Evolutionary conservation across 1,140 invertebrate genomes (phyloP), one percentile per base, ranked within the genome.

Genomic region (Papilio helenus): DNA sequence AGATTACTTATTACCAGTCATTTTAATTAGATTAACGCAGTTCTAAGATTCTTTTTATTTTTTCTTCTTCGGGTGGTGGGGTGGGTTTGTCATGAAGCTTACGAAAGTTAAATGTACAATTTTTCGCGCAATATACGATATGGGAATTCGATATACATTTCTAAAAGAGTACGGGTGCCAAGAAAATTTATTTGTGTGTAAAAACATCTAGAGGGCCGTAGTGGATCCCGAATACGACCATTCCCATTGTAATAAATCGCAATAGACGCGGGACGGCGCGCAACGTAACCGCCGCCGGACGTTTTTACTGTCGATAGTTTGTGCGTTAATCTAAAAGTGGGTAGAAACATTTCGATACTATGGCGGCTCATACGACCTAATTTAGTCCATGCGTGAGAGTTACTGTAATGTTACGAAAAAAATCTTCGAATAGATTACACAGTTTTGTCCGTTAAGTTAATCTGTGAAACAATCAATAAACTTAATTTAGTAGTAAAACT

Each of bases 241-340:
- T 86, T 88, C 85, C 81, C 84, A 87, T 86, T 84, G 87, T 82
- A 86, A 92, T 92, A 92, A 90, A 90, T 90, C 87, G 87, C 85
- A 81, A 86, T 78, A 85, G 88, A 85, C 82, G 83, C 80, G 58
- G 49, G 49, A 39, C 78, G 65, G 76, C 72, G 77, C 71, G 79
- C 76, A 82, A 84, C 83, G 82, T 85, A 79, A 81, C 78, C 77
- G 78, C 81, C 83, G 83, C 85, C 79, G 29, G 79, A 46, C 79
- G 83, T 89, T 91, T 88, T 88, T 89, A 89, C 85, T 87, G 84
- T 81, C 84, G 84, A 88, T 88, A 84, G 89, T 85, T 86, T 79
- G 79, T 83, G 78, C 55, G 82, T 83, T 87, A 83, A 82, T 84
- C 80, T 80, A 80, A 74, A 74, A 49, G 72, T 46, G 72, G 72